phyloP scores from a whole-genome alignment of 1,140 invertebrate species.

The Bombus waltoni region DNA sequence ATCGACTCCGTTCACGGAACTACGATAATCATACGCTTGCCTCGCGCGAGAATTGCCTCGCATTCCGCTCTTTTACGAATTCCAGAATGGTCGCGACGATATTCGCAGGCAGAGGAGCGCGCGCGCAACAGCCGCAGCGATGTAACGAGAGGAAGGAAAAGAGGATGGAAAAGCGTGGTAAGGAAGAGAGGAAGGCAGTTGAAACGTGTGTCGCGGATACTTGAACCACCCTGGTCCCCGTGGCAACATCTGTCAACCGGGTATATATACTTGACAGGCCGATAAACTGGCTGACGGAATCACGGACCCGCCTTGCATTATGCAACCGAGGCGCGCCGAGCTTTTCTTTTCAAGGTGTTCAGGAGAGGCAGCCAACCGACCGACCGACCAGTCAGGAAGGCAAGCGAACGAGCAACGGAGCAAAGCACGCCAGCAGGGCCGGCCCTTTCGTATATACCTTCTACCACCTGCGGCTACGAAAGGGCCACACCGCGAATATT shows the following conservation, averaged over 20 bases:
- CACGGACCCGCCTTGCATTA: slow-evolving; percentile 62
- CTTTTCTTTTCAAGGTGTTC: slow-evolving; percentile 51
- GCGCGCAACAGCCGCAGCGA: too few species aligned
- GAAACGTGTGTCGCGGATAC: slow-evolving; percentile 35
- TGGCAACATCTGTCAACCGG: slow-evolving; percentile 64
- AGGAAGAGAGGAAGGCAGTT: slow-evolving; percentile 4
- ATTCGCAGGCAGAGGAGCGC: background rate
- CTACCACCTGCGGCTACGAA: slow-evolving; percentile 38
- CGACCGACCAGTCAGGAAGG: slow-evolving; percentile 2
- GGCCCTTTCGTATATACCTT: slow-evolving; percentile 27
- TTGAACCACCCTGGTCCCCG: slow-evolving; percentile 13
- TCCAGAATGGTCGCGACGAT: background rate
- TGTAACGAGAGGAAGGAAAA: background rate
- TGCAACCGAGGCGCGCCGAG: slow-evolving; percentile 54
- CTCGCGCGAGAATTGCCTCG: background rate
- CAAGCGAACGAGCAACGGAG: background rate
- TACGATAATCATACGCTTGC: slow-evolving; percentile 33
- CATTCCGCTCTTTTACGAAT: background rate
- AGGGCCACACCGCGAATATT: slow-evolving; percentile 53
- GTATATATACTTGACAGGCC: slow-evolving; percentile 56
- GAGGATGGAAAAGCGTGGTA: background rate
- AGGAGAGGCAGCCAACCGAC: slow-evolving; percentile 16
- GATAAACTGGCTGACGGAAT: slow-evolving; percentile 66
- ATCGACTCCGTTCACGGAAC: slow-evolving; percentile 30
- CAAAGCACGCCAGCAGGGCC: background rate